These are phyloP conservation scores for Parnassius mnemosyne DNA, from an alignment of 2,888 invertebrate genomes.

Conservation along the genomic window DNA sequence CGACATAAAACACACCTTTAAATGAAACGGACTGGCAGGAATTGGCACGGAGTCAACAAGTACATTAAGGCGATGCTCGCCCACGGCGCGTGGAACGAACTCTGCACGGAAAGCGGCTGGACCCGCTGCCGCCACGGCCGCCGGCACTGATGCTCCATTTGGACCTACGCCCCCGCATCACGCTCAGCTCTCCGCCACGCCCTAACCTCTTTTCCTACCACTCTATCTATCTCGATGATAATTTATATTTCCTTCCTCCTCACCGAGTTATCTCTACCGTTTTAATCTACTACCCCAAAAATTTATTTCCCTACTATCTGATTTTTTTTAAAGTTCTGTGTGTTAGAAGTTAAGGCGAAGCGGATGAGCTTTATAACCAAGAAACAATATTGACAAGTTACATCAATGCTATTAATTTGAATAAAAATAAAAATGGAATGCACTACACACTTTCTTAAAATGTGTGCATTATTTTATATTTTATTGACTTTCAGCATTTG, in stretches of 20 bases:
- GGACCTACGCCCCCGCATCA: slow-evolving; percentile 85
- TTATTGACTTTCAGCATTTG: neutral
- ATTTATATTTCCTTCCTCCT: slow-evolving; percentile 7
- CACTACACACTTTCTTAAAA: no score
- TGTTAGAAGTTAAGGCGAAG: slow-evolving; percentile 79
- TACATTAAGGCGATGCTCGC: slow-evolving; percentile 94
- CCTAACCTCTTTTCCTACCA: slow-evolving; percentile 45
- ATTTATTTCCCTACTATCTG: neutral
- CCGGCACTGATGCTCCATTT: slow-evolving; percentile 93
- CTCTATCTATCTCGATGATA: slow-evolving; percentile 27
- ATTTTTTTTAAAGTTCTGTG: slow-evolving; percentile 31
- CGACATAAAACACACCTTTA: slow-evolving; percentile 80
- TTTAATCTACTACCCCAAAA: neutral
- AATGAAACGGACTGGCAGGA: slow-evolving; percentile 95
- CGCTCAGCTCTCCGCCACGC: slow-evolving; percentile 71
- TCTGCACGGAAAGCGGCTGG: slow-evolving; percentile 92
- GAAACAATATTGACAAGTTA: slow-evolving; percentile 49
- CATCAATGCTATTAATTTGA: slow-evolving; percentile 24
- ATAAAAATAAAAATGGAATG: no score
- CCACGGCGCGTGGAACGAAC: slow-evolving; percentile 94
- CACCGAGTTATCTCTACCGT: slow-evolving; percentile 2
- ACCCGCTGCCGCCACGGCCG: slow-evolving; percentile 92
- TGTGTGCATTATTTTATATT: neutral
- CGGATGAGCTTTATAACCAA: slow-evolving; percentile 64
- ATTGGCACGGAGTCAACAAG: slow-evolving; percentile 90